Percentiles rank a stretch among this genome's conserved stretches.
phyloP scores from a whole-genome alignment of 1,140 invertebrate species.

The Drosophila aff. region DNA sequence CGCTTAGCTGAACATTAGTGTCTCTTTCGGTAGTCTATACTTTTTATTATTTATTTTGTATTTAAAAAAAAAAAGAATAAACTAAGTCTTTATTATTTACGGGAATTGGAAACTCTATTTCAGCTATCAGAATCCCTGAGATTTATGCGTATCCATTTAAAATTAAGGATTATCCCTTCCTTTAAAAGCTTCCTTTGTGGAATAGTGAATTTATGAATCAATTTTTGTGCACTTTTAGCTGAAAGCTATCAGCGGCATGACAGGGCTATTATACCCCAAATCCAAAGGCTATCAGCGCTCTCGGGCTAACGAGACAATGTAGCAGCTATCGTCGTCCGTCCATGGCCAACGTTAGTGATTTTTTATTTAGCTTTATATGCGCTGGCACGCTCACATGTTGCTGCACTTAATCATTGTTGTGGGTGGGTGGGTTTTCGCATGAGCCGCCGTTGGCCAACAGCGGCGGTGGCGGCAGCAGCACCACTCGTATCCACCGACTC shows the following conservation, averaged over 20 bases:
- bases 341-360: conserved; percentile 37
- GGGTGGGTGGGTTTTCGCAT: conserved; percentile 78
- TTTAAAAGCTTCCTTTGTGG: neutral
- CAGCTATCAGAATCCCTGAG: no score
- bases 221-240: conserved; percentile 22
- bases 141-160: no score
- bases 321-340: conserved; percentile 32
- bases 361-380: conserved; percentile 63
- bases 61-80: no score
- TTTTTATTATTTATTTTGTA: no score
- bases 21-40: neutral
- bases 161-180: neutral
- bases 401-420: conserved; percentile 80
- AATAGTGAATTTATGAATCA: conserved; percentile 20
- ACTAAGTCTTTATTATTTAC: neutral
- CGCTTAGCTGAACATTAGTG: conserved; percentile 1
- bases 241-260: conserved; percentile 36
- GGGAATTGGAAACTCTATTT: neutral
- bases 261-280: conserved; percentile 34
- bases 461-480: conserved; percentile 2
- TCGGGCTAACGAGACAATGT: conserved; percentile 66
- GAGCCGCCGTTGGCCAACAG: conserved; percentile 71
- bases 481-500: neutral
- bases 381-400: conserved; percentile 79
- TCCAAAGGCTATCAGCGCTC: conserved; percentile 48